These are phyloP conservation scores for Neodiprion pinetum DNA, from an alignment of 1,140 invertebrate species.

Conservation along the genomic window DNA sequence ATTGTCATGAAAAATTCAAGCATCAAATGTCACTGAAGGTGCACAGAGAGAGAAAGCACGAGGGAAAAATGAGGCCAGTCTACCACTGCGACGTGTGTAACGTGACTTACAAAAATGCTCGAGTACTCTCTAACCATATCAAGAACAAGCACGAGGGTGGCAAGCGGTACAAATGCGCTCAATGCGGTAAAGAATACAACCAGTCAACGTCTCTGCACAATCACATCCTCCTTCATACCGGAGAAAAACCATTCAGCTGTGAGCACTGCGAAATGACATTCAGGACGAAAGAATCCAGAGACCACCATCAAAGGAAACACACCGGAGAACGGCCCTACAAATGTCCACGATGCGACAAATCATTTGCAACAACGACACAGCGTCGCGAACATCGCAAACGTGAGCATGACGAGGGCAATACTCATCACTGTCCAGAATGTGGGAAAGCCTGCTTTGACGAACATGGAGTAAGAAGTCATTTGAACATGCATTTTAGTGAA, in stretches of 20 bases:
- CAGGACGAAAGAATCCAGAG: conserved; percentile 33
- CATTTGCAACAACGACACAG: conserved; percentile 32
- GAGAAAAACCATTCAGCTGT: conserved; percentile 35
- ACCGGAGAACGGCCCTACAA: conserved; percentile 37
- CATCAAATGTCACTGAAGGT: conserved; percentile 45
- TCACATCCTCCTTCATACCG: conserved; percentile 38
- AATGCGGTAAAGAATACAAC: conserved; percentile 35
- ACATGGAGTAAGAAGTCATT: conserved; percentile 37
- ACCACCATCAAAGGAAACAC: conserved; percentile 36
- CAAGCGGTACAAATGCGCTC: conserved; percentile 37
- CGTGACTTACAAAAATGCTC: conserved; percentile 30
- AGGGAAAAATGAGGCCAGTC: conserved; percentile 30
- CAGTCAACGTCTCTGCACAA: conserved; percentile 36
- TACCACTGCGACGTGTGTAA: conserved; percentile 38
- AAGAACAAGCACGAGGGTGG: conserved; percentile 36
- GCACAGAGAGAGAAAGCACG: conserved; percentile 37
- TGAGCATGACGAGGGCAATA: conserved; percentile 30
- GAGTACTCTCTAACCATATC: conserved; percentile 38
- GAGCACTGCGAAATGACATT: conserved; percentile 37
- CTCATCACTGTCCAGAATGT: conserved; percentile 32
- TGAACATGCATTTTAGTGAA: conserved; percentile 39
- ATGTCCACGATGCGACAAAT: conserved; percentile 33
- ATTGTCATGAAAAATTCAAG: conserved; percentile 41
- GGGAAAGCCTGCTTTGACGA: conserved; percentile 28
- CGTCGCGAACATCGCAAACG: conserved; percentile 35